Percentiles rank a stretch among this genome's conserved stretches.
These are phyloP conservation scores for Endomychus coccineus DNA, from an alignment of 2,888 invertebrate genomes.

Conservation along the genomic window DNA sequence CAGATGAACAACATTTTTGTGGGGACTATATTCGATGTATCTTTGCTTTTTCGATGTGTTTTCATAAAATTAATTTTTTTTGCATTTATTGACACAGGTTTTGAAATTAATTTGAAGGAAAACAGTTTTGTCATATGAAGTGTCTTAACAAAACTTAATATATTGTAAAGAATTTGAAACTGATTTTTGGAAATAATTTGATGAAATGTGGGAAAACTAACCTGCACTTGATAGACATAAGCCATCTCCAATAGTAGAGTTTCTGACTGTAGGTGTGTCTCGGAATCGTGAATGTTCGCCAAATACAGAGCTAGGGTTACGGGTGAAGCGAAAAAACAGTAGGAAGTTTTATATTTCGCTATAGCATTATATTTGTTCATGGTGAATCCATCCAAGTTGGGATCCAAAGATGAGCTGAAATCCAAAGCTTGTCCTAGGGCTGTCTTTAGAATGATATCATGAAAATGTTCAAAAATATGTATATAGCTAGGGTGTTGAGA, in stretches of 20 bases:
- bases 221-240: slow-evolving; percentile 91
- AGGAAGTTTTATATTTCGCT: slow-evolving; percentile 86
- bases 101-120: too few relatives aligned
- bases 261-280: slow-evolving; percentile 76
- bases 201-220: too few relatives aligned
- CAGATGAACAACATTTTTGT: too few relatives aligned
- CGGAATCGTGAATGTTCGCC: slow-evolving; percentile 67
- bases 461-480: slow-evolving; percentile 72
- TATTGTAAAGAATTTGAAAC: too few relatives aligned
- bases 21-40: too few relatives aligned
- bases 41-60: too few relatives aligned
- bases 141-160: too few relatives aligned
- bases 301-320: slow-evolving; percentile 81
- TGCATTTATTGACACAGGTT: too few relatives aligned
- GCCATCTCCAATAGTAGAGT: slow-evolving; percentile 87
- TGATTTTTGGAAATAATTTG: background rate
- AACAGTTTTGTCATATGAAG: too few relatives aligned
- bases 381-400: slow-evolving; percentile 64
- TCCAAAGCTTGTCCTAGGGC: slow-evolving; percentile 79
- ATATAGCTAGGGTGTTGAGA: slow-evolving; percentile 66
- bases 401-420: slow-evolving; percentile 50
- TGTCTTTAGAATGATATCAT: slow-evolving; percentile 69
- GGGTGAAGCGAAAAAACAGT: slow-evolving; percentile 91
- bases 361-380: slow-evolving; percentile 83
- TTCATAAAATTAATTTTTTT: too few relatives aligned